Evolutionary conservation across 2,888 invertebrate species (phyloP).

Genomic region (Atethmia centrago): DNA sequence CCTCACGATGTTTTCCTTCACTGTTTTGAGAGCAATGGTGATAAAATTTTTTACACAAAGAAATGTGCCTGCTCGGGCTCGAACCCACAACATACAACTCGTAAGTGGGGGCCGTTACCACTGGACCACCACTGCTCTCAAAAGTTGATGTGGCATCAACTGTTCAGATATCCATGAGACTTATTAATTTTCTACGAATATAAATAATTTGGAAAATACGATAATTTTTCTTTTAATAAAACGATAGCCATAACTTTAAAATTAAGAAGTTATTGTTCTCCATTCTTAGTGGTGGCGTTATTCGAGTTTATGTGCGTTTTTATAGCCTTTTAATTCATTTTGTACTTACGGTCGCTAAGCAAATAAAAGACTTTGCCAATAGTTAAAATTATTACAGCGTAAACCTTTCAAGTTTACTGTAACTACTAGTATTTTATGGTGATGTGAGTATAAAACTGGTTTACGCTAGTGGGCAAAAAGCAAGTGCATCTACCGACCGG

Average conservation of each 20-base stretch:
- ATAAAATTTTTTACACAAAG: too few species aligned
- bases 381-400: conserved; percentile 49
- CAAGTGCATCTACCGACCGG: too few species aligned
- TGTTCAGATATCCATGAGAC: too few species aligned
- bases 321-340: conserved; percentile 52
- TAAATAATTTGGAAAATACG: too few species aligned
- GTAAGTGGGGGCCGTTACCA: too few species aligned
- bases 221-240: background rate
- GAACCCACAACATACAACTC: too few species aligned
- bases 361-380: conserved; percentile 51
- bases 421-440: conserved; percentile 19
- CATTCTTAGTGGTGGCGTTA: conserved; percentile 19
- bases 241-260: conserved; percentile 22
- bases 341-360: conserved; percentile 46
- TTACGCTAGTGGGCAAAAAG: background rate
- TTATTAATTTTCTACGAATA: too few species aligned
- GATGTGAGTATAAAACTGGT: conserved; percentile 15
- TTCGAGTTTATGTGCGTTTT: conserved; percentile 47
- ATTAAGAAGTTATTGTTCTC: conserved; percentile 25
- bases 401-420: conserved; percentile 36
- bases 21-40: too few species aligned
- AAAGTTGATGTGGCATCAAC: too few species aligned
- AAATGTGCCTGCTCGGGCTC: too few species aligned
- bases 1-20: too few species aligned
- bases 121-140: too few species aligned